These are phyloP conservation scores for Nasonia giraulti DNA, from an alignment of 1,140 invertebrate genomes.

Conservation along the genomic window DNA sequence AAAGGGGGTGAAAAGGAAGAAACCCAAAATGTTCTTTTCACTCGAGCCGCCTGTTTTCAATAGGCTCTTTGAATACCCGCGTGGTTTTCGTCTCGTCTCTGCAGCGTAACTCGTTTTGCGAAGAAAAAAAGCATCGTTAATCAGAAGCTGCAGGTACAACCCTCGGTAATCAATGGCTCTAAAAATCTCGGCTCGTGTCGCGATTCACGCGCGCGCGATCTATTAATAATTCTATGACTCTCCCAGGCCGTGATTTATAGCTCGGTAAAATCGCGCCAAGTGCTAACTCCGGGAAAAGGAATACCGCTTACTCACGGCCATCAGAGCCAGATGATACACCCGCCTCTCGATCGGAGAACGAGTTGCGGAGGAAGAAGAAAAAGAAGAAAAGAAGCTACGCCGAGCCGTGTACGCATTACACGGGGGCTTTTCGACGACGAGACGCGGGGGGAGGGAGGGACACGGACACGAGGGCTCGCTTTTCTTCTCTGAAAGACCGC, in stretches of 20 bases:
- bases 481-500: constrained; percentile 37
- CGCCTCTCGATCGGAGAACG: not conserved
- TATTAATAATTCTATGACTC: not conserved
- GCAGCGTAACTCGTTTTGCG: too few species aligned
- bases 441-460: not conserved
- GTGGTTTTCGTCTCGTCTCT: too few species aligned
- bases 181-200: not conserved
- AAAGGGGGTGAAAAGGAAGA: not conserved
- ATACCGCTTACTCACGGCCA: not conserved
- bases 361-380: not conserved
- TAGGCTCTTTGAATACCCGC: too few species aligned
- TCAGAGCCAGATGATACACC: not conserved
- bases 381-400: not conserved
- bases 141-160: not conserved
- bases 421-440: not conserved
- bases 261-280: not conserved
- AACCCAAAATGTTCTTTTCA: constrained; percentile 21
- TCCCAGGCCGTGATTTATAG: not conserved
- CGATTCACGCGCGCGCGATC: not conserved
- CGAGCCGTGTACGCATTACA: too few species aligned
- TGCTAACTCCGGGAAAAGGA: not conserved
- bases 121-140: not conserved
- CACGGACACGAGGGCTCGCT: constrained; percentile 18
- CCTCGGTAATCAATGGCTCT: too few species aligned
- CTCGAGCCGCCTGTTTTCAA: not conserved